Evolutionary conservation across 2,888 invertebrate species (phyloP).

Genomic region (Theretra japonica): DNA sequence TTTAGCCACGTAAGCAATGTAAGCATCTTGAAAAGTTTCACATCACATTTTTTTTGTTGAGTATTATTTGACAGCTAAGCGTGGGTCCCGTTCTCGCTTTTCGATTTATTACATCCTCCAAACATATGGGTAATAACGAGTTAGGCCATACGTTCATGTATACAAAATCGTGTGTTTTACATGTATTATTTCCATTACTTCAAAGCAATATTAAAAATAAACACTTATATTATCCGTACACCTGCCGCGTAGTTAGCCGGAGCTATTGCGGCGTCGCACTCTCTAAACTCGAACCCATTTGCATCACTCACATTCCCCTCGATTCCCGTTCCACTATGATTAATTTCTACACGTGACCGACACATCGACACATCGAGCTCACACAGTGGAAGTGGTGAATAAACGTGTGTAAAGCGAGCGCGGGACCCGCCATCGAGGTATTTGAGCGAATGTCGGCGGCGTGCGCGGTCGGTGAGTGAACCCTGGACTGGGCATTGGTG

Average conservation of each 20-base stretch:
- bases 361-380: background rate
- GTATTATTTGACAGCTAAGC: conserved; percentile 72
- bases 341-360: background rate
- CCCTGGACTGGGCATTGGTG: conserved; percentile 3
- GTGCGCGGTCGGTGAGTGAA: background rate
- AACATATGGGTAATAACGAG: conserved; percentile 1
- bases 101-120: background rate
- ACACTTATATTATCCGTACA: background rate
- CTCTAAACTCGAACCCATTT: conserved; percentile 4
- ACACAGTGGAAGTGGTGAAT: background rate
- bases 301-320: background rate
- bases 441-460: conserved; percentile 26
- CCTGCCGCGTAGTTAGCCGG: background rate
- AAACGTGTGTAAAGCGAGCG: conserved; percentile 36
- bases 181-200: background rate
- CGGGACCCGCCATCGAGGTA: conserved; percentile 38
- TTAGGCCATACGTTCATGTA: conserved; percentile 27
- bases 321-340: background rate
- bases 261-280: background rate
- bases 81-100: conserved; percentile 55
- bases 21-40: conserved; percentile 70
- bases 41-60: conserved; percentile 67
- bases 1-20: conserved; percentile 75
- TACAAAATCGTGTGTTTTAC: conserved; percentile 1
- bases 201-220: background rate